Base-by-base conservation (phyloP, 2,113 vertebrate genomes). In the Plestiodon gilberti region DNA sequence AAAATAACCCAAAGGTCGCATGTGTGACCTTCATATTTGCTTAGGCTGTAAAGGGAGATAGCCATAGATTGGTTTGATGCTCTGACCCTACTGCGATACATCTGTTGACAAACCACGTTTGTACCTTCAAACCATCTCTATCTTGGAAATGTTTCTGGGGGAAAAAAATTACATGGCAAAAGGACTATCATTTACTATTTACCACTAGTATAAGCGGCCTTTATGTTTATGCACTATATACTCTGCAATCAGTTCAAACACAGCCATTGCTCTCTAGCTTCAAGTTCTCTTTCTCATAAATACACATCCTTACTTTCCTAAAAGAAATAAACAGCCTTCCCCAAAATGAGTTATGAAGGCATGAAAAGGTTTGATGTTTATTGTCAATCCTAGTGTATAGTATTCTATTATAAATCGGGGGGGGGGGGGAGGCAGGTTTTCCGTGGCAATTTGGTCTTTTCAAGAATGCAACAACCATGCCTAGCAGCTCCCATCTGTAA, bases 221-320 rank as follows among this genome's bases (percentile, higher is more conserved):
- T 61, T 77, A 92, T 81, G 7, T 43, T 48, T 81, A 55, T 59
- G 8, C 9, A 81, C 59, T 0, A 0, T 80, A 55, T 15, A 48
- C 61, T 87, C 81, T 43, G 40, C 40, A 87, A 80, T 82, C 65
- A 17, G 6, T 81, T 67, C 7, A 88, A 85, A 57, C 3, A 67
- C 2, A 76, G 11, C 33, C 75, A 23, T 69, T 0, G 78, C 81
- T 59, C 20, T 22, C 28, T 9, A 87, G 67, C 0, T 85, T 40
- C 20, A 88, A 14, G 3, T 81, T 87, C 48, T 22, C 1, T 87
- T 82, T n/a, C 8, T 55, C 80, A 78, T 62, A 90, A 89, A 91
- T 59, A 80, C 64, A n/a, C 33, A 1, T 17, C 25, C 81, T 4
- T 25, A 6, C 59, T 78, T 4, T 91, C 87, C 67, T 61, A 0